These are phyloP conservation scores for Lamellibrachia columna DNA, from an alignment of 2,888 invertebrate genomes.

Conservation along the genomic window DNA sequence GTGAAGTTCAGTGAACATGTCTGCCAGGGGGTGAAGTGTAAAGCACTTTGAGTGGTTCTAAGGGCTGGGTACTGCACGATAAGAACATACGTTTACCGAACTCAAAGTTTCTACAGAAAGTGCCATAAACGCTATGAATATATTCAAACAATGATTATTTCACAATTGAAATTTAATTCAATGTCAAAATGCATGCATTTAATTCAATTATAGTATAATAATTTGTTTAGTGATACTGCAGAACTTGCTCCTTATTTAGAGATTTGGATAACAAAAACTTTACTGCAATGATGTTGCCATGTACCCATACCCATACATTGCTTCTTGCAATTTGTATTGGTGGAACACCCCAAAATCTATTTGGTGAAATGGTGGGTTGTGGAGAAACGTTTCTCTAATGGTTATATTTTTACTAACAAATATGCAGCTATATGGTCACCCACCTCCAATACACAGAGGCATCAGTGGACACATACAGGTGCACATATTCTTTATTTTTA, in stretches of 20 bases:
- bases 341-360: not conserved
- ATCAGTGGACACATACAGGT: too few species aligned
- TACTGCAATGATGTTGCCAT: not conserved
- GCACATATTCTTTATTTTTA: too few species aligned
- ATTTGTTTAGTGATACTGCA: not conserved
- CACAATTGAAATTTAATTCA: not conserved
- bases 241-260: not conserved
- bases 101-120: not conserved
- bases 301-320: not conserved
- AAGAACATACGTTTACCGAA: not conserved
- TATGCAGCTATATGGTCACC: too few species aligned
- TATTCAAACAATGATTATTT: not conserved
- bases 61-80: too few species aligned
- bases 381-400: not conserved
- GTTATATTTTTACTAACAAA: not conserved
- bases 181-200: not conserved
- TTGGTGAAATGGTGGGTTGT: not conserved
- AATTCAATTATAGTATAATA: not conserved
- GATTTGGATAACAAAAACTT: not conserved
- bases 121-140: not conserved
- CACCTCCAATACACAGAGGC: too few species aligned
- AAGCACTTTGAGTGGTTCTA: too few species aligned
- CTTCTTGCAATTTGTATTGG: not conserved
- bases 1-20: too few species aligned
- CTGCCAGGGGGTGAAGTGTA: too few species aligned